Base-by-base conservation (phyloP, 2,888 invertebrate genomes). In the Acleris sparsana region DNA sequence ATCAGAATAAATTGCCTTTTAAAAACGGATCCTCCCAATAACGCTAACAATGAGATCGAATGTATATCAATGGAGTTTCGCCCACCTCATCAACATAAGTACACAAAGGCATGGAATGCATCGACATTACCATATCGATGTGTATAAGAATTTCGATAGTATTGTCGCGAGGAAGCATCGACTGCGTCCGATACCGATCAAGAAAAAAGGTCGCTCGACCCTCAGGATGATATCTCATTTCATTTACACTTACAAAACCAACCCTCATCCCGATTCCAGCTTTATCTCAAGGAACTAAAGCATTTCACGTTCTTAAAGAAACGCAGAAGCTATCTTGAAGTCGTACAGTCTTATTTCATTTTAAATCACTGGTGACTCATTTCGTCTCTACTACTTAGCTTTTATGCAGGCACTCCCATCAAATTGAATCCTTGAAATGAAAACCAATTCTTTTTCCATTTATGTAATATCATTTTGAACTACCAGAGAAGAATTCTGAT, bases 61-160 rank as follows among this genome's bases (percentile, higher is more conserved):
- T 87, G 86, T 86, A 86, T 88, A 86, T 88, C 88, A 89, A 89
- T 89, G 78, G 85, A 80, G 89, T 88, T 90, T 89, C 89, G 89
- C 89, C 91, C 89, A 89, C 87, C 89, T 91, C 91, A 90, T 91
- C 88, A 87, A 85, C 86, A 86, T 90, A 89, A 88, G 86, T 83
- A 87, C 83, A 88, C 89, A 89, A 88, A 85, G 86, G 82, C 80
- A 74, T 78, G 86, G 87, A 87, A 88, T 88, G 86, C 85, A 81
- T 76, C 73, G 79, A 79, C 79, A 88, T 89, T 89, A 88, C 84
- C 88, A 89, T 87, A 89, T 85, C 85, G 88, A 85, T 87, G 81
- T 80, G 75, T 80, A 79, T 70, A 68, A 69, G 66, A 68, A 69
- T 62, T 68, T 73, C 73, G 80, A 84, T 86, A 73, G 80, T 77